These are phyloP conservation scores for Mercenaria mercenaria DNA, from an alignment of 1,140 invertebrate species.

Conservation along the genomic window DNA sequence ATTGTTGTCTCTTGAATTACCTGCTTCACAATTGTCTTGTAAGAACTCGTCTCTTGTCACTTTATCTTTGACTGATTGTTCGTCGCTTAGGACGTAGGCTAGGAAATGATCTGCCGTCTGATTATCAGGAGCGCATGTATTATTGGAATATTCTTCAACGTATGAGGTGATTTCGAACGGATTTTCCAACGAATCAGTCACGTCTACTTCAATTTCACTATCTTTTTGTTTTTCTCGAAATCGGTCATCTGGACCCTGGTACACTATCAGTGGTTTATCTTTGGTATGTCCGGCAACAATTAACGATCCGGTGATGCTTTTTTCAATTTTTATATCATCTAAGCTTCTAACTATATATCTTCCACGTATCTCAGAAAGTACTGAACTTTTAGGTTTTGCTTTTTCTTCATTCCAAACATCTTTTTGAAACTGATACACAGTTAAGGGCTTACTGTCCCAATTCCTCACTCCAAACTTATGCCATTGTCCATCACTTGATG, in stretches of 20 bases:
- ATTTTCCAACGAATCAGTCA: neutral
- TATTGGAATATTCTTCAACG: neutral
- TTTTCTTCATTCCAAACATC: neutral
- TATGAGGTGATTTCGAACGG: neutral
- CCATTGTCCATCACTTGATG: neutral
- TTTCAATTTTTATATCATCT: neutral
- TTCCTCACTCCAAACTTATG: constrained; percentile 2
- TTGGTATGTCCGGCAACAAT: neutral
- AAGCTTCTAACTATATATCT: neutral
- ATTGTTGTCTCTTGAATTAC: too few relatives aligned
- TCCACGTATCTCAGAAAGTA: neutral
- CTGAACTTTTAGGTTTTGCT: too few relatives aligned
- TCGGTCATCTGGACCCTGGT: neutral
- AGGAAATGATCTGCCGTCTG: neutral
- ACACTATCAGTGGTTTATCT: neutral
- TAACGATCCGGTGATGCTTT: neutral
- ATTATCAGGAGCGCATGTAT: neutral
- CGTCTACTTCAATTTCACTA: neutral
- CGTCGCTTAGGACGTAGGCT: too few relatives aligned
- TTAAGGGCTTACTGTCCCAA: constrained; percentile 12
- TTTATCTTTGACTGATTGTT: too few relatives aligned
- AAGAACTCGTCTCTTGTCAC: too few relatives aligned
- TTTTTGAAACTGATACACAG: neutral
- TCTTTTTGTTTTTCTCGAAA: neutral
- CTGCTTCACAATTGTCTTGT: too few relatives aligned